Percentiles rank a stretch among this genome's conserved stretches.
Conservation (phyloP, 2,113 vertebrate species). For the Litocranius walleri region DNA sequence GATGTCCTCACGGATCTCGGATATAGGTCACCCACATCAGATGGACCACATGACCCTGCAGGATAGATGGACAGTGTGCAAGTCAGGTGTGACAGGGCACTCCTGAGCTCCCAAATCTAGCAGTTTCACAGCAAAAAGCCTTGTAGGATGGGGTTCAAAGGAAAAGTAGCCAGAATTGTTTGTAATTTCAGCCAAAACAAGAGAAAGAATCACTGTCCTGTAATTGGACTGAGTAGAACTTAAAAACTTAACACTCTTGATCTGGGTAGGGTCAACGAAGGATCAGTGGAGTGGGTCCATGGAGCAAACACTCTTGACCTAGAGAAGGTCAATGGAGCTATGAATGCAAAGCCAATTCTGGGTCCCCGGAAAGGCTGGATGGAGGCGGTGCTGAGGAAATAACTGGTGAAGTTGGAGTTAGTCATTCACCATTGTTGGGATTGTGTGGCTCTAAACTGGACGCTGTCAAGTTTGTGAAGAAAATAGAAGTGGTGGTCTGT, state of each 20-base stretch:
- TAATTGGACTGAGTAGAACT: background rate
- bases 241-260: background rate
- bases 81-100: too few species aligned
- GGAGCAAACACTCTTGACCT: background rate
- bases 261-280: background rate
- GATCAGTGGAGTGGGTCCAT: background rate
- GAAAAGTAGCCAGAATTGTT: background rate
- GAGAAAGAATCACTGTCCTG: background rate
- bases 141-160: background rate
- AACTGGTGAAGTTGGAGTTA: too few species aligned
- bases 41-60: background rate
- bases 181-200: background rate
- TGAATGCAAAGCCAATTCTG: background rate
- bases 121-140: background rate
- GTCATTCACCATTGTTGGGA: background rate
- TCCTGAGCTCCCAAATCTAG: background rate
- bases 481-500: background rate
- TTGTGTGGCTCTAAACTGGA: background rate
- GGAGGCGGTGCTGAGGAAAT: background rate
- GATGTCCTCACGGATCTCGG: background rate
- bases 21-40: background rate
- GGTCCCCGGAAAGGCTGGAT: background rate
- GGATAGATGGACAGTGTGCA: background rate
- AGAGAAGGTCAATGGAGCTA: background rate
- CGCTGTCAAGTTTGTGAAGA: background rate